These are phyloP conservation scores for Acanthisitta chloris DNA, from an alignment of 2,113 vertebrate genomes.

Conservation along the genomic window DNA sequence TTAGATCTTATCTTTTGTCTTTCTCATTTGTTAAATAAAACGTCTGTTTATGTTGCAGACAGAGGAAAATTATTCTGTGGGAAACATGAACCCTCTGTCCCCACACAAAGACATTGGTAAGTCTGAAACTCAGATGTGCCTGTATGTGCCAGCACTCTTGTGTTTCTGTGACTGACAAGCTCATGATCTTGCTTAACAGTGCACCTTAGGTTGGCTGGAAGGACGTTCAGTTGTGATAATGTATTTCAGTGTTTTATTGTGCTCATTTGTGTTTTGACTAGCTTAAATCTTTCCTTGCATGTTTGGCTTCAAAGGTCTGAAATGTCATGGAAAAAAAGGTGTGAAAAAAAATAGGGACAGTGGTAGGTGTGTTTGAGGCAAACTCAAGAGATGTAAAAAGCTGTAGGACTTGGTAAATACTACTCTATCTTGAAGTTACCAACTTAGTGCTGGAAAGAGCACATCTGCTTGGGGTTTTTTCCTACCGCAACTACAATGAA, in stretches of 20 bases:
- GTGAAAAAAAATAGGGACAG: not conserved
- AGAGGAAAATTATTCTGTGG: conserved; percentile 53
- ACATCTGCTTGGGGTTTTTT: not conserved
- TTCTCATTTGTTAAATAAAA: conserved; percentile 39
- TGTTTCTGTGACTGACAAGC: not conserved
- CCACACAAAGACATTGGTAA: conserved; percentile 75
- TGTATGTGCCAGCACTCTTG: not conserved
- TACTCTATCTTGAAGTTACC: not conserved
- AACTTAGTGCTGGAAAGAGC: not conserved
- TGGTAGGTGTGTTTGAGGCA: not conserved
- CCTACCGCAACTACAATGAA: not conserved
- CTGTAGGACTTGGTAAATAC: not conserved
- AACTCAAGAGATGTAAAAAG: not conserved
- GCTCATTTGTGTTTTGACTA: not conserved
- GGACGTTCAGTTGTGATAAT: not conserved
- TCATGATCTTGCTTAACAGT: not conserved
- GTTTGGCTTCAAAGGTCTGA: not conserved
- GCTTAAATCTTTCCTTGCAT: not conserved
- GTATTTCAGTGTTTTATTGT: not conserved
- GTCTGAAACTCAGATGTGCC: not conserved
- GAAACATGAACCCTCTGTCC: conserved; percentile 62
- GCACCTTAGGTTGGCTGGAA: not conserved
- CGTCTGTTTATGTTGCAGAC: conserved; percentile 60
- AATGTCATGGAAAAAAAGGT: not conserved
- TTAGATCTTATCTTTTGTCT: not conserved